These are phyloP conservation scores for Oreortyx pictus DNA, from an alignment of 2,797 vertebrate species.

Conservation along the genomic window DNA sequence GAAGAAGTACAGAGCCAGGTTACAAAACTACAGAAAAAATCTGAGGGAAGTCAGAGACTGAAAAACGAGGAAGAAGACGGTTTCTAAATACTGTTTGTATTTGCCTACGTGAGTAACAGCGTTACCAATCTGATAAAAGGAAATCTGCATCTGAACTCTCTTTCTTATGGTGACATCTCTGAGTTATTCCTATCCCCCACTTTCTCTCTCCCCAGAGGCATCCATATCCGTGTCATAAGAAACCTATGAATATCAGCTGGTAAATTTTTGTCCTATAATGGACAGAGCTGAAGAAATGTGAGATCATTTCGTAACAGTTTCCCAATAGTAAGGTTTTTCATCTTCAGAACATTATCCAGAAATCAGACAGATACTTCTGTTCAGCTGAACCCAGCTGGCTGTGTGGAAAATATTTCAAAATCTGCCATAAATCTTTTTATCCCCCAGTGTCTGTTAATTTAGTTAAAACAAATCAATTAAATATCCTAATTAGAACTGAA, in stretches of 20 bases:
- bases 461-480: constrained; percentile 73
- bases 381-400: constrained; percentile 61
- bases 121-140: not conserved
- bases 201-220: not conserved
- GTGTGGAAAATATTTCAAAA: constrained; percentile 62
- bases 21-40: constrained; percentile 40
- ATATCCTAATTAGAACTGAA: constrained; percentile 57
- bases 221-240: not conserved
- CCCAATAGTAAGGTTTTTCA: constrained; percentile 36
- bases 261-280: not conserved
- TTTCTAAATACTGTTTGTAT: constrained; percentile 20
- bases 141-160: not conserved
- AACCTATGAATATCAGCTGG: not conserved
- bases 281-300: constrained; percentile 10
- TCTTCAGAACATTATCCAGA: constrained; percentile 46
- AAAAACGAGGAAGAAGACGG: constrained; percentile 49
- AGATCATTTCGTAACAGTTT: constrained; percentile 31
- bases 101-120: not conserved
- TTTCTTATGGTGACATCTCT: not conserved
- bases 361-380: constrained; percentile 47
- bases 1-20: constrained; percentile 16
- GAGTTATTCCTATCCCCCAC: not conserved
- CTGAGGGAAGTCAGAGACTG: constrained; percentile 40
- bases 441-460: constrained; percentile 47
- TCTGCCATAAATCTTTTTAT: constrained; percentile 10